phyloP scores from a whole-genome alignment of 64 coral and sea anemone species.

The Montipora cactus region DNA sequence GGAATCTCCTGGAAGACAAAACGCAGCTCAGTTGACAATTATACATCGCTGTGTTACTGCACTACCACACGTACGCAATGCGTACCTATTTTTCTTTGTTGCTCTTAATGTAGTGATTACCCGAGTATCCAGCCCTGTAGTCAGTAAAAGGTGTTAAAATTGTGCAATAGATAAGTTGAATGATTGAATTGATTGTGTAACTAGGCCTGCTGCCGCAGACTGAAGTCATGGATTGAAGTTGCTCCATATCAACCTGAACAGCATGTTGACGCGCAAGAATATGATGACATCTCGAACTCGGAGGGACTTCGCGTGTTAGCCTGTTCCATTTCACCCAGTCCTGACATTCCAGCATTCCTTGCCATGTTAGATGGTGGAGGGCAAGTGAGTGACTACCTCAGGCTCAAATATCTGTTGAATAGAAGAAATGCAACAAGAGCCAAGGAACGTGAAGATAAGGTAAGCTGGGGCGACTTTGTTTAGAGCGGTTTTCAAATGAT shows the following conservation, averaged over 20 bases:
- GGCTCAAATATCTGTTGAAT: constrained; percentile 76
- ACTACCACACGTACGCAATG: too few species aligned
- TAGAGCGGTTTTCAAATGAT: too few species aligned
- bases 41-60: too few species aligned
- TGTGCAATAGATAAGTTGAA: too few species aligned
- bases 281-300: constrained; percentile 68
- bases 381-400: constrained; percentile 90
- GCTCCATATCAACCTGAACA: constrained; percentile 97
- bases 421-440: constrained; percentile 75
- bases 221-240: constrained; percentile 84
- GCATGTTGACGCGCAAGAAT: constrained; percentile 84
- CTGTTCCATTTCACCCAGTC: constrained; percentile 71
- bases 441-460: constrained; percentile 92
- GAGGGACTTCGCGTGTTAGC: constrained; percentile 90
- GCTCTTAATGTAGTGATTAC: too few species aligned
- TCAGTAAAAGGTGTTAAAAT: too few species aligned
- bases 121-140: too few species aligned
- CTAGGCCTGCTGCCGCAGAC: constrained; percentile 66
- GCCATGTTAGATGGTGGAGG: constrained; percentile 95
- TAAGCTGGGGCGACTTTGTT: background rate
- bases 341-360: constrained; percentile 77
- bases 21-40: too few species aligned
- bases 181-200: background rate
- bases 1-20: too few species aligned
- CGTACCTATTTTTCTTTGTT: too few species aligned